Conservation (phyloP, 2,797 vertebrate genomes). For the Morus bassanus region DNA sequence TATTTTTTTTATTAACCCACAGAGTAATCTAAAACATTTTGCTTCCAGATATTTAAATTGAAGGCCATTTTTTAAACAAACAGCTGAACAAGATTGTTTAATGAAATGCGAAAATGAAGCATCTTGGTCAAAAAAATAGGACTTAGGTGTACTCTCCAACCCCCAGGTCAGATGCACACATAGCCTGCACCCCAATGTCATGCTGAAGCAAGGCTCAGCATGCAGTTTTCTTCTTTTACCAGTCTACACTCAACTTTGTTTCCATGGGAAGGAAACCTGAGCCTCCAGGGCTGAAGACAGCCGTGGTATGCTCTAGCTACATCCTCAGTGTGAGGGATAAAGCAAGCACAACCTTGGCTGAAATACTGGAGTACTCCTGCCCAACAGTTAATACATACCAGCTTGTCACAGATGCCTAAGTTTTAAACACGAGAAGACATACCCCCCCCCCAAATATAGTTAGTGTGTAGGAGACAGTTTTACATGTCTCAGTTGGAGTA, state of each 20-base stretch:
- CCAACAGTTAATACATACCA: not conserved
- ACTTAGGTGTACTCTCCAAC: not conserved
- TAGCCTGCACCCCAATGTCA: no score
- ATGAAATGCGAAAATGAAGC: not conserved
- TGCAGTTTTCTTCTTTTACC: not conserved
- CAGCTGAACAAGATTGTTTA: not conserved
- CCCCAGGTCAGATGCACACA: rapidly evolving
- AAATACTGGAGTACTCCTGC: not conserved
- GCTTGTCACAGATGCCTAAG: not conserved
- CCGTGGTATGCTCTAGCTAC: not conserved
- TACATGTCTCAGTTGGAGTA: not conserved
- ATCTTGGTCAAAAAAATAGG: not conserved
- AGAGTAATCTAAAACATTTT: not conserved
- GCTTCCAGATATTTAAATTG: not conserved
- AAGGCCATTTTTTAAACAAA: not conserved
- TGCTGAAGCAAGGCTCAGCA: not conserved
- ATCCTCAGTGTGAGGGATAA: not conserved
- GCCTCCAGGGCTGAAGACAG: not conserved
- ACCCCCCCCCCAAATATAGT: not conserved
- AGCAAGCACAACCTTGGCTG: not conserved
- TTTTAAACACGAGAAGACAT: not conserved
- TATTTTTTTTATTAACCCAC: not conserved
- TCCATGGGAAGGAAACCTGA: not conserved
- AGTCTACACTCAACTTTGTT: not conserved
- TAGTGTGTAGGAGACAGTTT: not conserved